Percentiles rank a stretch among this genome's conserved stretches.
Evolutionary conservation across 2,888 invertebrate genomes (phyloP).

Genomic region (Agrotis ipsilon): DNA sequence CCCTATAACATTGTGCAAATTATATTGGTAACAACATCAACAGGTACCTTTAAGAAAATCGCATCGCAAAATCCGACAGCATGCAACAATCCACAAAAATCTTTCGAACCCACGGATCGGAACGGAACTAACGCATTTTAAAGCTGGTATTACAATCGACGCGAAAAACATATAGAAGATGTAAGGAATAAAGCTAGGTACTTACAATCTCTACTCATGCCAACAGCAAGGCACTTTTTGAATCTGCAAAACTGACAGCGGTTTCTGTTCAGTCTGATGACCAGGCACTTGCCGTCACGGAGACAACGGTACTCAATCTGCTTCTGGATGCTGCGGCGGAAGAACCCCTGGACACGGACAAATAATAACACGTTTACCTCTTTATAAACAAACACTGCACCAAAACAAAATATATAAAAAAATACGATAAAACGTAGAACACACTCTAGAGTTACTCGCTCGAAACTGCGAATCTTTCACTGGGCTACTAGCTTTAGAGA

Average conservation of each 20-base stretch:
- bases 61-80: too few relatives aligned
- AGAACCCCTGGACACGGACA: conserved; percentile 95
- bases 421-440: too few relatives aligned
- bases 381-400: background rate
- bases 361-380: background rate
- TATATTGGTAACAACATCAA: too few relatives aligned
- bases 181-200: conserved; percentile 74
- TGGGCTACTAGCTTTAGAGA: background rate
- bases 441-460: too few relatives aligned
- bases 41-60: too few relatives aligned
- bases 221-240: conserved; percentile 98
- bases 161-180: background rate
- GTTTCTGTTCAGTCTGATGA: conserved; percentile 98
- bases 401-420: background rate
- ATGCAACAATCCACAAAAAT: too few relatives aligned
- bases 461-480: too few relatives aligned
- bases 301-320: conserved; percentile 99
- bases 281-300: conserved; percentile 98
- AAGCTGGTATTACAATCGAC: too few relatives aligned
- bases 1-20: too few relatives aligned
- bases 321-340: conserved; percentile 98
- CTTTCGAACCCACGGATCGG: too few relatives aligned
- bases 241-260: conserved; percentile 99
- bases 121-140: too few relatives aligned
- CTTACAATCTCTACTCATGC: conserved; percentile 99